Conservation (phyloP, 1,140 invertebrate species). For the Penaeus chinensis region DNA sequence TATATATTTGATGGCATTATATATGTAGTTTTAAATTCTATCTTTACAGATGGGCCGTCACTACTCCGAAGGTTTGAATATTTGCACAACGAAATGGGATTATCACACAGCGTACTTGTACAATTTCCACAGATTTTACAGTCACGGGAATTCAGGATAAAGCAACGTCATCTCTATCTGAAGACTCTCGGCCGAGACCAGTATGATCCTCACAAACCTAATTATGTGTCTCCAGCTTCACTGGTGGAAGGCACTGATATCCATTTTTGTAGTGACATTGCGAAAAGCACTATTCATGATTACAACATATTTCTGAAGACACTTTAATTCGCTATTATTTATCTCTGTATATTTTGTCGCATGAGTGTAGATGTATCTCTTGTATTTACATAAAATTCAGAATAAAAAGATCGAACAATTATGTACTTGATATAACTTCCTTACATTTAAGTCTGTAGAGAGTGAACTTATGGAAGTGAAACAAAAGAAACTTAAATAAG, state of each 20-base stretch:
- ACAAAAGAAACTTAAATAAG: too few species aligned
- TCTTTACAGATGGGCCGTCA: conserved; percentile 36
- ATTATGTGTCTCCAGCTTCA: conserved; percentile 37
- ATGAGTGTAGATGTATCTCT: too few species aligned
- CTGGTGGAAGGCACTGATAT: conserved; percentile 21
- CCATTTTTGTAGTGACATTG: conserved; percentile 26
- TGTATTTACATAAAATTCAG: too few species aligned
- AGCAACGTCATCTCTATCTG: conserved; percentile 38
- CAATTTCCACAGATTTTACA: conserved; percentile 40
- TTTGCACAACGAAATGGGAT: conserved; percentile 42
- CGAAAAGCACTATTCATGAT: conserved; percentile 33
- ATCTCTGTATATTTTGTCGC: too few species aligned
- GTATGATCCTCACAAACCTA: conserved; percentile 35
- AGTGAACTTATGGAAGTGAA: too few species aligned
- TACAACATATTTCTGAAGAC: conserved; percentile 48
- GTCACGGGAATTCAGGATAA: conserved; percentile 39
- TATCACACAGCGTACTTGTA: conserved; percentile 27
- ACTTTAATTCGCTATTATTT: not conserved
- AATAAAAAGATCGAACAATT: too few species aligned
- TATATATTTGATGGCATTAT: not conserved
- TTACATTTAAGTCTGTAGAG: too few species aligned
- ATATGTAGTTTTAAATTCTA: not conserved
- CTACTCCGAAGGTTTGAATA: conserved; percentile 33
- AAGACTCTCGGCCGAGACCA: conserved; percentile 33
- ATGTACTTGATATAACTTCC: too few species aligned